phyloP scores from a whole-genome alignment of 2,888 invertebrate genomes.

The Hydrotaea cyrtoneurina region DNA sequence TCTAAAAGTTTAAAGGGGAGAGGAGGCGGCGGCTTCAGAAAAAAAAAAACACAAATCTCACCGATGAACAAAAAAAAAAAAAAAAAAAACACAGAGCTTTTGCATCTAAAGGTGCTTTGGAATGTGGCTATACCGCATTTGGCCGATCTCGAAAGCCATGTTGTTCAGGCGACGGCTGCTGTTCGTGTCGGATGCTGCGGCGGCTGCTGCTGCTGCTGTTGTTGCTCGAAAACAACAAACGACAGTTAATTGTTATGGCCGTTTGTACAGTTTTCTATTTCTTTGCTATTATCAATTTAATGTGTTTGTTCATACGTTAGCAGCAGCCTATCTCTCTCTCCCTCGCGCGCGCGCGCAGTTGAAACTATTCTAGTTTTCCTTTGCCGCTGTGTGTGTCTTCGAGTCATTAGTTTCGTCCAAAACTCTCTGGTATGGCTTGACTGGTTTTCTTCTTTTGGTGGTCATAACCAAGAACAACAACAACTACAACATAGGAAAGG shows the following conservation, averaged over 20 bases:
- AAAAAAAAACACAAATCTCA: neutral
- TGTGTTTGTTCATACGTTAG: neutral
- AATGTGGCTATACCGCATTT: constrained; percentile 65
- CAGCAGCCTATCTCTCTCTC: neutral
- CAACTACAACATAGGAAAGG: neutral
- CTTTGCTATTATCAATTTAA: neutral
- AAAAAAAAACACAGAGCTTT: constrained; percentile 20
- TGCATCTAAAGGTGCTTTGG: constrained; percentile 61
- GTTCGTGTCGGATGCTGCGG: neutral
- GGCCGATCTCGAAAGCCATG: constrained; percentile 28
- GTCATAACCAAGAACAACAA: constrained; percentile 19
- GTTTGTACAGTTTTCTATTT: constrained; percentile 49
- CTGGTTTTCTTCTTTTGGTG: constrained; percentile 24
- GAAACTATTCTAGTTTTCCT: neutral
- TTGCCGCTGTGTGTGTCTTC: neutral
- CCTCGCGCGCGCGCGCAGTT: too few species aligned
- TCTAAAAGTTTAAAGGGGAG: neutral
- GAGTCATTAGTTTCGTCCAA: neutral
- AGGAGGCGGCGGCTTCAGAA: too few species aligned
- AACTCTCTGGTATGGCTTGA: constrained; percentile 29
- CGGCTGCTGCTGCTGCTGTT: neutral
- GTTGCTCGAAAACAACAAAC: constrained; percentile 12
- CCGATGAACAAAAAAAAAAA: neutral
- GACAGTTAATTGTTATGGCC: constrained; percentile 37
- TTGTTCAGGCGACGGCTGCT: neutral